Evolutionary conservation across 2,113 vertebrate species (phyloP).

Genomic region (Aramus guarauna): DNA sequence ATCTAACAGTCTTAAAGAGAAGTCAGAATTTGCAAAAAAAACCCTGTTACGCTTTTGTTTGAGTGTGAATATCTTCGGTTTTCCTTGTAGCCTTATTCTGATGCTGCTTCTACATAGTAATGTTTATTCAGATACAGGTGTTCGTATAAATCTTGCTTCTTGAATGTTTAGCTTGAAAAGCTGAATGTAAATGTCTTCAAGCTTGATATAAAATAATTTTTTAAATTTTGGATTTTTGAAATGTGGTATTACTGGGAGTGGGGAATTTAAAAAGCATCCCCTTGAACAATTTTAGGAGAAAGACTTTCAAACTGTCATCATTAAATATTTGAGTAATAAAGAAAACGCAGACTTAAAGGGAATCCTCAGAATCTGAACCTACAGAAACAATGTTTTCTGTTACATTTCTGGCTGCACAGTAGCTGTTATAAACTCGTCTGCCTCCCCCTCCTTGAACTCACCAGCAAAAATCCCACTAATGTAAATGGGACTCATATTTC

Average conservation of each 20-base stretch:
- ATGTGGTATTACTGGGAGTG: neutral
- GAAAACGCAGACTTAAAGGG: neutral
- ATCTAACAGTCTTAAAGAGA: neutral
- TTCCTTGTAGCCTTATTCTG: neutral
- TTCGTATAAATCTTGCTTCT: neutral
- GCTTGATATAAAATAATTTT: neutral
- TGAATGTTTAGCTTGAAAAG: neutral
- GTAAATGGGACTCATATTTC: neutral
- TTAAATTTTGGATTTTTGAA: neutral
- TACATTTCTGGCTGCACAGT: neutral
- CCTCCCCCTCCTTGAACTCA: neutral
- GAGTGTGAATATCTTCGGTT: neutral
- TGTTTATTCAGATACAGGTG: neutral
- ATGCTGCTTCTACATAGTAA: neutral
- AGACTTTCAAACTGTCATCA: neutral
- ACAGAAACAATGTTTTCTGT: neutral
- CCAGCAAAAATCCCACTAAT: neutral
- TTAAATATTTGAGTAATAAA: neutral
- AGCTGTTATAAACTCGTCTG: neutral
- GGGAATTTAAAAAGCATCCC: too few relatives aligned
- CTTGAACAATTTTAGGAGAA: neutral
- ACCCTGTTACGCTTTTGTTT: neutral
- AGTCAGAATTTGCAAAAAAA: neutral
- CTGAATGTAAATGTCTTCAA: neutral
- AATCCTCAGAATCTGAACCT: neutral